Evolutionary conservation across 2,113 vertebrate species (phyloP).

Genomic region (Rattus rattus): DNA sequence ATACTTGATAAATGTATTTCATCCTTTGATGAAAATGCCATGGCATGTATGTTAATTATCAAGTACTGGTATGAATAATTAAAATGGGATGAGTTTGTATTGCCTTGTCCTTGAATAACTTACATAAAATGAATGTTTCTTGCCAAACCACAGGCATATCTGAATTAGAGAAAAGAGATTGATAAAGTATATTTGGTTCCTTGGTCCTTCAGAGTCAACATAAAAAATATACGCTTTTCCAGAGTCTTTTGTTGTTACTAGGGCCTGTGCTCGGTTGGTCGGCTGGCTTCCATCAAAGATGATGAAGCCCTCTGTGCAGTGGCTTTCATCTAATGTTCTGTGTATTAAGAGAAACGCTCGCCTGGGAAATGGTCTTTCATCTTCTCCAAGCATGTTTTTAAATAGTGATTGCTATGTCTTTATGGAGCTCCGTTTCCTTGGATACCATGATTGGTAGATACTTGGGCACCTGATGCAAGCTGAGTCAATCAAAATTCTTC

Average conservation of each 20-base stretch:
- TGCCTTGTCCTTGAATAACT: slow-evolving; percentile 59
- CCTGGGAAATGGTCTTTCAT: slow-evolving; percentile 34
- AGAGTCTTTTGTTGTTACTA: neutral
- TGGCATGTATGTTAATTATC: slow-evolving; percentile 66
- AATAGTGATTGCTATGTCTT: neutral
- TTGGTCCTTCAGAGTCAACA: slow-evolving; percentile 41
- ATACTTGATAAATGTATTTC: slow-evolving; percentile 76
- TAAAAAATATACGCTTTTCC: slow-evolving; percentile 28
- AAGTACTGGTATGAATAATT: slow-evolving; percentile 80
- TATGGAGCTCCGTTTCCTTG: neutral
- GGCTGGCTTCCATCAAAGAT: neutral
- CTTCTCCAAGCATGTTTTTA: neutral
- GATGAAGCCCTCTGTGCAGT: neutral
- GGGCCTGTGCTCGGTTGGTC: neutral
- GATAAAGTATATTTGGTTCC: slow-evolving; percentile 13
- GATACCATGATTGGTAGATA: slow-evolving; percentile 30
- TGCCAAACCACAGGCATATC: slow-evolving; percentile 52
- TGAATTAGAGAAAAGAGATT: slow-evolving; percentile 47
- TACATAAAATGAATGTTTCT: slow-evolving; percentile 66
- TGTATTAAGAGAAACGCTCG: neutral
- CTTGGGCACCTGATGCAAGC: neutral
- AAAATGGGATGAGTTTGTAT: slow-evolving; percentile 74
- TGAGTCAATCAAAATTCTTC: neutral
- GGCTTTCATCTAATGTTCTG: neutral
- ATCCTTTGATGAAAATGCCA: slow-evolving; percentile 80